Percentiles rank a stretch among this genome's conserved stretches.
Conservation (phyloP, 2,113 vertebrate species). For the Panurus biarmicus region DNA sequence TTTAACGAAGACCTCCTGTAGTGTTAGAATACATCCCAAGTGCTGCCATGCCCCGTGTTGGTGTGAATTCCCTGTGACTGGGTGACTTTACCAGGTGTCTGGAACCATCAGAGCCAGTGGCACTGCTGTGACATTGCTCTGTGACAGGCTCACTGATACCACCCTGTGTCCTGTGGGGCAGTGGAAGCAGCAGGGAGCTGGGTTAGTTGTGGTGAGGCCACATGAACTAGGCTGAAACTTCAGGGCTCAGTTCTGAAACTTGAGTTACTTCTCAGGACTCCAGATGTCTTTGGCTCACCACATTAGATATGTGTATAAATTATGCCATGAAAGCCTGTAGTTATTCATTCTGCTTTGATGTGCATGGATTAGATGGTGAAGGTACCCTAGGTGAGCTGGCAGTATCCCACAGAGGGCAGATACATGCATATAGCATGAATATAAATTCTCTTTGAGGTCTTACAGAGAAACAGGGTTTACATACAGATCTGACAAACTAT, state of each 20-base stretch:
- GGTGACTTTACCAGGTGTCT: not conserved
- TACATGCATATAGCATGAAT: not conserved
- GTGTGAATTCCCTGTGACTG: not conserved
- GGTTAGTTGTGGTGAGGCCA: not conserved
- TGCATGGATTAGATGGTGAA: conserved; percentile 36
- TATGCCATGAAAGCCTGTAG: not conserved
- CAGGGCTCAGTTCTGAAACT: not conserved
- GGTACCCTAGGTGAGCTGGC: conserved; percentile 6
- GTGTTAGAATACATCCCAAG: not conserved
- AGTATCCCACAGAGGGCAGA: conserved; percentile 20
- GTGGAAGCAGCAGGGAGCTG: not conserved
- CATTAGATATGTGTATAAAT: conserved; percentile 39
- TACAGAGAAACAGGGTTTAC: not conserved
- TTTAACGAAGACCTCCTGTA: not conserved
- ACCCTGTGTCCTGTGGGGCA: not conserved
- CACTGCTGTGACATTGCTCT: not conserved
- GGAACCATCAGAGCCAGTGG: not conserved
- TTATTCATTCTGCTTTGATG: conserved; percentile 54
- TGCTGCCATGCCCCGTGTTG: rapidly evolving
- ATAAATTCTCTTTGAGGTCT: conserved; percentile 50
- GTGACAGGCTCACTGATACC: not conserved
- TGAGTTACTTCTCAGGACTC: not conserved
- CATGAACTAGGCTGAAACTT: not conserved
- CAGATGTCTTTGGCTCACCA: not conserved
- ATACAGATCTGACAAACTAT: conserved; percentile 13